Conservation (phyloP, 2,888 invertebrate species). For the Caprella mutica region DNA sequence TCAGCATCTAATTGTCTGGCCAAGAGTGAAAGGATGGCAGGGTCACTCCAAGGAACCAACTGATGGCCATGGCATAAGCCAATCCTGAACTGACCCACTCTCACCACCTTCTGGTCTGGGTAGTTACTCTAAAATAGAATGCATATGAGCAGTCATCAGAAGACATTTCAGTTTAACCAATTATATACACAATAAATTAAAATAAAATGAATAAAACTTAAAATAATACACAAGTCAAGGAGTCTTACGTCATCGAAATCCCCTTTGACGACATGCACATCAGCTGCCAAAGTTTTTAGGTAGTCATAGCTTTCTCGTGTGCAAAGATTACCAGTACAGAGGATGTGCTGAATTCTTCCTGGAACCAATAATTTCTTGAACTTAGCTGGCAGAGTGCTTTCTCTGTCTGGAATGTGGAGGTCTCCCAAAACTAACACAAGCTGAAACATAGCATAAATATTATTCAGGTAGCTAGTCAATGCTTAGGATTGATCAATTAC, state of each 20-base stretch:
- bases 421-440: slow-evolving; percentile 95
- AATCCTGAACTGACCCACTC: slow-evolving; percentile 96
- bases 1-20: slow-evolving; percentile 97
- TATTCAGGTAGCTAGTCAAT: no score
- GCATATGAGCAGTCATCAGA: neutral
- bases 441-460: slow-evolving; percentile 45
- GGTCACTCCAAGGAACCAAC: slow-evolving; percentile 94
- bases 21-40: slow-evolving; percentile 58
- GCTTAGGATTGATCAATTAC: no score
- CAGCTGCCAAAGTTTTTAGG: slow-evolving; percentile 92
- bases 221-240: neutral
- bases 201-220: neutral
- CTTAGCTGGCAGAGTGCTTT: slow-evolving; percentile 82
- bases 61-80: slow-evolving; percentile 97
- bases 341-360: slow-evolving; percentile 90
- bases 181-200: neutral
- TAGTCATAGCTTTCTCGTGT: slow-evolving; percentile 97
- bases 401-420: slow-evolving; percentile 93
- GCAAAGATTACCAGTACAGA: slow-evolving; percentile 96
- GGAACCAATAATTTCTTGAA: slow-evolving; percentile 95
- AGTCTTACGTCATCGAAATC: slow-evolving; percentile 81
- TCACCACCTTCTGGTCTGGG: slow-evolving; percentile 52
- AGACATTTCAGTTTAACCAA: neutral
- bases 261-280: slow-evolving; percentile 96
- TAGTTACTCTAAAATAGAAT: slow-evolving; percentile 22